Percentiles rank a stretch among this genome's conserved stretches.
phyloP scores from a whole-genome alignment of 2,888 invertebrate species.

The Lepidochrysops patricia region DNA sequence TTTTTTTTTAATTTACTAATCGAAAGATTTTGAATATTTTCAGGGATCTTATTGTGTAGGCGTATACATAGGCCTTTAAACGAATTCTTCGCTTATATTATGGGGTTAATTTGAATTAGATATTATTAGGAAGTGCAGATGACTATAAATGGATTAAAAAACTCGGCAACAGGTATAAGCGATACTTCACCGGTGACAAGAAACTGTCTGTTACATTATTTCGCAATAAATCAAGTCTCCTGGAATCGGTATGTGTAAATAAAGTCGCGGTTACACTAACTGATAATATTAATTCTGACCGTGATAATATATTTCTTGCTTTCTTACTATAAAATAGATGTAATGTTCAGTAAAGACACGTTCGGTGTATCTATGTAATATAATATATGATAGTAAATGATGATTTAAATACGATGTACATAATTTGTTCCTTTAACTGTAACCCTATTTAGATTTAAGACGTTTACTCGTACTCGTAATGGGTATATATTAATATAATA shows the following conservation, averaged over 20 bases:
- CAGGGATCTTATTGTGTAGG: too few relatives aligned
- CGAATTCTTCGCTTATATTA: slow-evolving; percentile 49
- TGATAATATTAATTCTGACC: background rate
- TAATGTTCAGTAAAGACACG: too few relatives aligned
- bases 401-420: too few relatives aligned
- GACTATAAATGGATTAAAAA: slow-evolving; percentile 25
- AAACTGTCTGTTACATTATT: slow-evolving; percentile 27
- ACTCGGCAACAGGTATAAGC: slow-evolving; percentile 25
- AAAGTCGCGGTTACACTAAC: slow-evolving; percentile 17
- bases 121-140: slow-evolving; percentile 34
- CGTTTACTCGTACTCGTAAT: too few relatives aligned
- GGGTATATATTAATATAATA: too few relatives aligned
- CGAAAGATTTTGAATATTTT: too few relatives aligned
- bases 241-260: slow-evolving; percentile 19
- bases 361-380: too few relatives aligned
- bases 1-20: too few relatives aligned
- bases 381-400: too few relatives aligned
- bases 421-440: too few relatives aligned
- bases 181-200: slow-evolving; percentile 26
- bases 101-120: slow-evolving; percentile 47
- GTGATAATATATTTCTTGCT: background rate
- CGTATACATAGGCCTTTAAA: too few relatives aligned
- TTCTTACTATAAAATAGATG: background rate
- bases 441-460: too few relatives aligned
- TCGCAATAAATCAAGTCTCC: slow-evolving; percentile 26